phyloP scores from a whole-genome alignment of 2,888 invertebrate genomes.

The Ametastegia equiseti region DNA sequence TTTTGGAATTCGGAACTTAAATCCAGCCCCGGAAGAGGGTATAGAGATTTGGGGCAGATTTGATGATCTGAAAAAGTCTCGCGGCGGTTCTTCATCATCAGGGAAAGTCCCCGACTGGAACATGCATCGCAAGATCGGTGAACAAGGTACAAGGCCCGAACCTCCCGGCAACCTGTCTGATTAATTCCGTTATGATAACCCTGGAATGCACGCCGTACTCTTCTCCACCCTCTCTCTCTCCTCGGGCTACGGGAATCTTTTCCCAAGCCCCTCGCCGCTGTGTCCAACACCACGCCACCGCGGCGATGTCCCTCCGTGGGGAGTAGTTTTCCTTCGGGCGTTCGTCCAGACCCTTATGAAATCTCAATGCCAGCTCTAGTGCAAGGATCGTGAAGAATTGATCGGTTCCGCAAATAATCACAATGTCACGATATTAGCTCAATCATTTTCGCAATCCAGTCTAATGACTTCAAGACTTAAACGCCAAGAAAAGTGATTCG shows the following conservation, averaged over 20 bases:
- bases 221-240: conserved; percentile 22
- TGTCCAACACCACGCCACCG: not conserved
- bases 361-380: not conserved
- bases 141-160: conserved; percentile 41
- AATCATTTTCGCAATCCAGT: not conserved
- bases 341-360: not conserved
- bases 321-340: conserved; percentile 40
- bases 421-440: not conserved
- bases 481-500: too few species aligned
- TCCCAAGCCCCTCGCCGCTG: conserved; percentile 16
- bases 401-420: not conserved
- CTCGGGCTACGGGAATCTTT: conserved; percentile 22
- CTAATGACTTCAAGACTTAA: too few species aligned
- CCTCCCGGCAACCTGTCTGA: conserved; percentile 56
- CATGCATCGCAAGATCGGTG: conserved; percentile 27
- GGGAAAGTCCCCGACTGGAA: conserved; percentile 3
- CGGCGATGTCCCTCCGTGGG: conserved; percentile 43
- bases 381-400: conserved; percentile 6
- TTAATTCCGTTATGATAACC: conserved; percentile 64
- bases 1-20: not conserved
- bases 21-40: conserved; percentile 11
- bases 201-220: conserved; percentile 58
- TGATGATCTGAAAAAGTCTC: not conserved
- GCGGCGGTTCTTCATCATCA: not conserved
- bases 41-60: not conserved